Evolutionary conservation across 2,888 invertebrate genomes (phyloP).

Genomic region (Ectropis crepuscularia): DNA sequence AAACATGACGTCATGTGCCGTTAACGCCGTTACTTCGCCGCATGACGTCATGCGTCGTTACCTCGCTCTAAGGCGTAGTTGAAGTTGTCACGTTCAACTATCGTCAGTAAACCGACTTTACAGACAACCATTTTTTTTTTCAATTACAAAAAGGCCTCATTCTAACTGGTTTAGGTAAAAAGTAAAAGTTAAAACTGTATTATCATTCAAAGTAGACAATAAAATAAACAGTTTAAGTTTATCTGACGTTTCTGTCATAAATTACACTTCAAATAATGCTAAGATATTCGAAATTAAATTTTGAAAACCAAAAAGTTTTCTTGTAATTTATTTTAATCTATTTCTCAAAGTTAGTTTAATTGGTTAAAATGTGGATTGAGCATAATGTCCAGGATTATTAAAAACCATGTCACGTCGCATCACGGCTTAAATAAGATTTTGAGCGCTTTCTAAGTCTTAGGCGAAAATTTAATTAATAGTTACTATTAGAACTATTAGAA

Average conservation of each 20-base stretch:
- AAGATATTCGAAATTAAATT: conserved; percentile 34
- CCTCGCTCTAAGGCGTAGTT: too few species aligned
- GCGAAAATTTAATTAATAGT: too few species aligned
- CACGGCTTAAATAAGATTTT: conserved; percentile 9
- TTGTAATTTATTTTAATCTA: conserved; percentile 36
- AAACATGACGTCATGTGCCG: too few species aligned
- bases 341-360: conserved; percentile 35
- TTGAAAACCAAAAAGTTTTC: conserved; percentile 40
- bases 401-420: conserved; percentile 18
- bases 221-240: conserved; percentile 14
- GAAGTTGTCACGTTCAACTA: too few species aligned
- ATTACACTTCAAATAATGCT: conserved; percentile 27
- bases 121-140: too few species aligned
- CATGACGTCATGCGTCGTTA: too few species aligned
- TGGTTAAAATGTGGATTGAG: conserved; percentile 23
- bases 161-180: too few species aligned
- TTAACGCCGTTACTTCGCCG: too few species aligned
- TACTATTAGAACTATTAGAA: too few species aligned
- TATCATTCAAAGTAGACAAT: background rate
- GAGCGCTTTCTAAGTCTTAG: background rate
- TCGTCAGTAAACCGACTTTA: too few species aligned
- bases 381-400: conserved; percentile 11
- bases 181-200: too few species aligned
- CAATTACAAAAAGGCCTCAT: too few species aligned
- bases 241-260: conserved; percentile 12